Conservation (phyloP, 2,797 vertebrate genomes). For the Meriones psammophilus region DNA sequence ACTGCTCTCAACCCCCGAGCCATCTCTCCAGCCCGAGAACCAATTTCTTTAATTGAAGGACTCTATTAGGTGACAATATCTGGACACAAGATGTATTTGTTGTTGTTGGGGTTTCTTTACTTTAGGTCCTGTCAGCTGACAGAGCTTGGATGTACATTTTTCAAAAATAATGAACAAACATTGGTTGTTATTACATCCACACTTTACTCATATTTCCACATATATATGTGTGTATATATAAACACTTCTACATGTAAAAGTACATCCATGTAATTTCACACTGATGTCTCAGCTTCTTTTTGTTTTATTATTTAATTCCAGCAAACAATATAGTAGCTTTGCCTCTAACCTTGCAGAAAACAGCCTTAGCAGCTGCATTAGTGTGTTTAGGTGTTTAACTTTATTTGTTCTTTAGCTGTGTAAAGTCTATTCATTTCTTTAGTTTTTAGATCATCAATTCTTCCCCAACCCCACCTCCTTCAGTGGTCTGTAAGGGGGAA, state of each 20-base stretch:
- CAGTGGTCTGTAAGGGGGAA: not conserved
- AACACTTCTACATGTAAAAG: not conserved
- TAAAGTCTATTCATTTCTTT: not conserved
- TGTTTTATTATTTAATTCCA: not conserved
- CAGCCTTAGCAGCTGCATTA: not conserved
- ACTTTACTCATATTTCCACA: too few species aligned
- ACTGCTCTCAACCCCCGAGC: too few species aligned
- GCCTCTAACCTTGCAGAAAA: not conserved
- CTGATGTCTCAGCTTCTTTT: not conserved
- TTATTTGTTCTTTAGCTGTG: slow-evolving; percentile 25
- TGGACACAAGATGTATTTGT: not conserved
- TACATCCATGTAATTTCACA: not conserved
- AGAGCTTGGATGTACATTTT: not conserved
- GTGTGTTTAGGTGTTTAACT: not conserved
- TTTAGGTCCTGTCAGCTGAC: not conserved
- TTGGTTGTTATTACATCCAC: too few species aligned
- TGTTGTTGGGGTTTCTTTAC: not conserved
- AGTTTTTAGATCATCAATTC: not conserved
- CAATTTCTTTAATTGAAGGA: not conserved
- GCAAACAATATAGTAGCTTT: not conserved
- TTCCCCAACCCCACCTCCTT: not conserved
- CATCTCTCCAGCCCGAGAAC: not conserved
- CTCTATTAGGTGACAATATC: not conserved
- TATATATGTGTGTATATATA: not conserved
- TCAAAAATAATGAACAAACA: too few species aligned